Base-by-base conservation (phyloP, 1,140 invertebrate genomes). In the Lucilia sericata region DNA sequence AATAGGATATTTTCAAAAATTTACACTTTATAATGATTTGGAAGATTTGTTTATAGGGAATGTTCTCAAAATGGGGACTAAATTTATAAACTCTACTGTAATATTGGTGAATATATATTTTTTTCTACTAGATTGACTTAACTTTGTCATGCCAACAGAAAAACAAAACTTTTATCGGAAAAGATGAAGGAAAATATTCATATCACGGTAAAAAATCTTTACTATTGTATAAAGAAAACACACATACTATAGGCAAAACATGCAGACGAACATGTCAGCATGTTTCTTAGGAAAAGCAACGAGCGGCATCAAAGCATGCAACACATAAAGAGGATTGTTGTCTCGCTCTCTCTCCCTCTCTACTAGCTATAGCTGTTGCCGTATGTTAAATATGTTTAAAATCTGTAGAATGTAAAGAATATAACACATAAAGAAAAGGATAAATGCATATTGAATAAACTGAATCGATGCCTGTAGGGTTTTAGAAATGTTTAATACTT, bases 371-470 rank as follows among this genome's bases (percentile, higher is more conserved):
- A 55, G 51, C 51, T 55, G 51, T 55, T 55, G 9, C 13, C 49
- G 25, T 30, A 30, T 42, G 51, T 4, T 55, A 55, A 42, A 42
- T 55, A 55, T 55, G 4, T 55, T 12, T 17, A 5, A 55, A 55
- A 55, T 55, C 51, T 55, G 17, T 55, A 55, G 51, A 55, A 55
- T 55, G 51, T n/a, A 14, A 55, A 55, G 51, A 55, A 55, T 12
- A 55, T n/a, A n/a, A 55, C 12, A 55, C 12, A 55, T 17, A 13
- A 17, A 36, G 5, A 25, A 36, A 9, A 78, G 42, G 42, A 84
- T 84, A 81, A 80, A 42, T 81, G 78, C 75, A 81, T 84, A 84
- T 84, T 81, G 51, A 81, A 80, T 84, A 84, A 84, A 81, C 60
- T 84, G 75, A 81, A 84, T 84, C 75, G 13, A 75, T 76, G 78